These are phyloP conservation scores for Heliornis fulica DNA, from an alignment of 2,113 vertebrate species.

Conservation along the genomic window DNA sequence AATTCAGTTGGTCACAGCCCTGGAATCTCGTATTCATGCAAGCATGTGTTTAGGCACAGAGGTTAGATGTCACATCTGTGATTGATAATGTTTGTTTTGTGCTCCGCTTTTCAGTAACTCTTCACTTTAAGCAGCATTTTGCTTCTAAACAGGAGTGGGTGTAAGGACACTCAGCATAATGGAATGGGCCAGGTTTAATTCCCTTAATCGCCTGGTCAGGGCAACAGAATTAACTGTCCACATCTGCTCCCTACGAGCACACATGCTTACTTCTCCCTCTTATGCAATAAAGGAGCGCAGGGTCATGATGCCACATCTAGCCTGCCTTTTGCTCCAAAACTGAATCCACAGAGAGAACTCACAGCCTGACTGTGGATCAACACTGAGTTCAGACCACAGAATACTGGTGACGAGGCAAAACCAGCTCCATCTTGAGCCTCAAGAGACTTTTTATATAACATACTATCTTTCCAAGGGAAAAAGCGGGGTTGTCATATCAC, in stretches of 20 bases:
- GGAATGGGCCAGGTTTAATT: constrained; percentile 78
- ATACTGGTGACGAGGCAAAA: neutral
- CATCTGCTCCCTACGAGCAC: constrained; percentile 71
- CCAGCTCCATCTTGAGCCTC: neutral
- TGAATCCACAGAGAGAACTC: neutral
- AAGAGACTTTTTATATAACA: neutral
- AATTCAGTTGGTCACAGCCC: constrained; percentile 45
- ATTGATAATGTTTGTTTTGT: constrained; percentile 71
- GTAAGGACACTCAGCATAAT: constrained; percentile 73
- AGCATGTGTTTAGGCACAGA: constrained; percentile 55
- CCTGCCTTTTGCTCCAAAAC: neutral
- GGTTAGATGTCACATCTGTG: constrained; percentile 67
- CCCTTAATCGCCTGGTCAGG: constrained; percentile 77
- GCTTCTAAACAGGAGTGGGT: constrained; percentile 63
- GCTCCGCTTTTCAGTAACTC: constrained; percentile 65
- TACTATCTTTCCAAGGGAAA: neutral
- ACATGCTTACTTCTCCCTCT: constrained; percentile 47
- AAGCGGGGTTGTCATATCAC: neutral
- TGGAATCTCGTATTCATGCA: constrained; percentile 32
- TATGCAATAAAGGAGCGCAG: constrained; percentile 39
- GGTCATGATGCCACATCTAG: constrained; percentile 24
- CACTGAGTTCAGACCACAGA: neutral
- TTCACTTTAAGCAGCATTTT: constrained; percentile 62
- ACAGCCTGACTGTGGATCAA: neutral
- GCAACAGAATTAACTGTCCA: constrained; percentile 77